Base-by-base conservation (phyloP, 92 coral and sea anemone genomes). In the Hydrozoanthus gracilis region DNA sequence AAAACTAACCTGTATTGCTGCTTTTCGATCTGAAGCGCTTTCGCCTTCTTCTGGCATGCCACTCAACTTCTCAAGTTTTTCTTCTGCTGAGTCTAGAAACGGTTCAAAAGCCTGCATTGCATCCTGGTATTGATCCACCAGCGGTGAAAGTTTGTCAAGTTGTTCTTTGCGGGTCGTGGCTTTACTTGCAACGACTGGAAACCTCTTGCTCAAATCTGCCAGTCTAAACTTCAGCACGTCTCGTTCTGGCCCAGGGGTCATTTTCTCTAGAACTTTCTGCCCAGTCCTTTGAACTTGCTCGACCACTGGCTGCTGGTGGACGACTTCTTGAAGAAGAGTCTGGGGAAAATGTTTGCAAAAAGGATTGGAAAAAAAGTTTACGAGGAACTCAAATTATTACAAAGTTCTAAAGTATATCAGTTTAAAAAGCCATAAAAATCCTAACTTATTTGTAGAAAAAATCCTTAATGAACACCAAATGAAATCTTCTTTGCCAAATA, bases 151-250 rank as follows among this genome's bases (percentile, higher is more conserved):
- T 71, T 93, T 90, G 79, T 95, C 92, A 5, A 96, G 89, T 50
- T 88, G 86, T 49, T 91, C 92, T 64, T 93, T 90, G 52, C 99
- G 95, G 82, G 92, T 92, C 17, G 89, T 83, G 77, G 94, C 82
- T 79, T 96, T 95, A 66, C 89, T 92, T 3, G 92, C 92, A 35
- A 96, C 92, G 62, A 86, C 89, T 6, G 88, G 83, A 80, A 86
- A 91, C 48, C 98, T 93, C 16, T 92, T 93, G 71, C 91, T 88
- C 74, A 96, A 83, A 88, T 96, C 95, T 18, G 95, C 91, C 5
- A 93, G 88, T 82, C 91, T 96, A 77, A 83, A 94, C 80, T 92
- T 95, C 51, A 94, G 94, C 10, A 95, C 84, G 82, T 96, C 99
- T 49, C 98, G 90, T 60, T 96, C 96, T 11, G 95, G 94, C 16